These are phyloP conservation scores for Eulacestoma nigropectus DNA, from an alignment of 2,113 vertebrate species.

Conservation along the genomic window DNA sequence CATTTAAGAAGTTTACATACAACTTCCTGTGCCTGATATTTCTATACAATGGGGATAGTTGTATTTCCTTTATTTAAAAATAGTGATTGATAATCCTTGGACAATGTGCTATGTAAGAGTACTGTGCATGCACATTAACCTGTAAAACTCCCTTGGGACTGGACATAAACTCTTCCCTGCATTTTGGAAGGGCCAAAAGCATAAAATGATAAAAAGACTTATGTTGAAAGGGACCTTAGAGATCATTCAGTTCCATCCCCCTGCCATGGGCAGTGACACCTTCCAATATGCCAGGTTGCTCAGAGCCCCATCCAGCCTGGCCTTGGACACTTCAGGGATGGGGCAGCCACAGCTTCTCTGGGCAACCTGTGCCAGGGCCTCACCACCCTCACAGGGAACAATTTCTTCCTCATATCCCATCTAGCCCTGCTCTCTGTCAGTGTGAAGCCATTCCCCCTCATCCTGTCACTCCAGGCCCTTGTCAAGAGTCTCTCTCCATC, in stretches of 20 bases:
- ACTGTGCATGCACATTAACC: neutral
- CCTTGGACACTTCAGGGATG: neutral
- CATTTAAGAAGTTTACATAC: neutral
- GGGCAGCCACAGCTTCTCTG: neutral
- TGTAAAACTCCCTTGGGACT: neutral
- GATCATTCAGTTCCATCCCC: neutral
- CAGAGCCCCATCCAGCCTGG: neutral
- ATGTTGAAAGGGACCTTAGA: neutral
- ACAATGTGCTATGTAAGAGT: neutral
- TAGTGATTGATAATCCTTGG: neutral
- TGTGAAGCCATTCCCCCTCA: fast-evolving
- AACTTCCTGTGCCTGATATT: neutral
- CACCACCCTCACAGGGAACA: fast-evolving
- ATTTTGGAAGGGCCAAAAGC: neutral
- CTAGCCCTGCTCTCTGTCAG: fast-evolving
- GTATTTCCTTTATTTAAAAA: neutral
- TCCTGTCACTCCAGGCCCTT: neutral
- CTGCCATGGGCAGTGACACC: neutral
- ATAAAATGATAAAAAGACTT: neutral
- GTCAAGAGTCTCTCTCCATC: neutral
- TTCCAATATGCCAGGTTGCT: fast-evolving
- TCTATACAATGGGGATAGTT: neutral
- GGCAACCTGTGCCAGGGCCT: neutral
- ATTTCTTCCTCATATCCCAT: fast-evolving
- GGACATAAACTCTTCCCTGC: neutral